Conservation (phyloP, 35 echinoderm and acorn worm species). For the Chiridota heheva region DNA sequence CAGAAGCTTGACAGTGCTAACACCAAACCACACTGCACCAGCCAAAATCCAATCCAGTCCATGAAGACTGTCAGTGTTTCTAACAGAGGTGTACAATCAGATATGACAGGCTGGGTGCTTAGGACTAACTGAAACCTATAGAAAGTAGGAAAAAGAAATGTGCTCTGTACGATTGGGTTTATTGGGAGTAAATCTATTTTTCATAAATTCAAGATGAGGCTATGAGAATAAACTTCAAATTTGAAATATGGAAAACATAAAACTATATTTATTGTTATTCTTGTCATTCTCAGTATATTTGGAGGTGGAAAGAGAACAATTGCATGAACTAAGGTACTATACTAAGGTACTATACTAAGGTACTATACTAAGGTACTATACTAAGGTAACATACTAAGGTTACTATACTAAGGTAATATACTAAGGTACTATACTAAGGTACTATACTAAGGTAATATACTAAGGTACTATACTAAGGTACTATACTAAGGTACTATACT, state of each 20-base stretch:
- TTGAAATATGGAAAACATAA: background rate
- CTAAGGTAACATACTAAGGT: too few species aligned
- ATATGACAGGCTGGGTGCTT: constrained; percentile 21
- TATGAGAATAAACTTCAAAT: background rate
- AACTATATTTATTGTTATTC: background rate
- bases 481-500: too few species aligned
- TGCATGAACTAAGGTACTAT: background rate
- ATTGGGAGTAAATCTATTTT: background rate
- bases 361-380: too few species aligned
- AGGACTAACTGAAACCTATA: constrained; percentile 50
- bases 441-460: too few species aligned
- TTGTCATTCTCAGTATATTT: background rate
- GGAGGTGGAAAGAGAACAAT: background rate
- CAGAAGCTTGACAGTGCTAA: constrained; percentile 38
- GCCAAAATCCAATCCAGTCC: constrained; percentile 18
- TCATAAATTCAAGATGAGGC: background rate
- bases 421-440: too few species aligned
- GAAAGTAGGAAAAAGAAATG: background rate
- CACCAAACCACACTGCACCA: constrained; percentile 33
- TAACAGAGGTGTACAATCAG: constrained; percentile 18
- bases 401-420: too few species aligned
- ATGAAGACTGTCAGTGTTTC: background rate
- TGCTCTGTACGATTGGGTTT: background rate
- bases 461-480: too few species aligned
- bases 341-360: too few species aligned